Conservation (phyloP, 2,797 vertebrate species). For the Notolepis coatsorum region DNA sequence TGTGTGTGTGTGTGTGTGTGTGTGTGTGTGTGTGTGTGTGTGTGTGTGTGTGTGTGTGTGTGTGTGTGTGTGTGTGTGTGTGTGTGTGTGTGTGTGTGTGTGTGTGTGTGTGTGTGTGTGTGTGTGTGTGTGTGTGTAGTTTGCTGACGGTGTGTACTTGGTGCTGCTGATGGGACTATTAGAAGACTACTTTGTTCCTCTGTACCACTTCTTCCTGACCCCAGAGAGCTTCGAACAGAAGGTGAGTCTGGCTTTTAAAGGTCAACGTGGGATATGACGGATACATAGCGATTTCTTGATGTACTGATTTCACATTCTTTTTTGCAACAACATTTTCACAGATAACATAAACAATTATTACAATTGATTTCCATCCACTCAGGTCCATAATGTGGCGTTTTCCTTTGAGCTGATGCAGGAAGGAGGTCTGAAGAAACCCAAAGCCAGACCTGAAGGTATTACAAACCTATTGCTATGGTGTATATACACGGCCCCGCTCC, state of each 20-base stretch:
- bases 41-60: not conserved
- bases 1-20: not conserved
- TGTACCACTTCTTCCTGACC: constrained; percentile 96
- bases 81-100: constrained; percentile 9
- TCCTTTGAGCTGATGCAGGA: too few species aligned
- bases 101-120: not conserved
- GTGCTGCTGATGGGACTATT: constrained; percentile 97
- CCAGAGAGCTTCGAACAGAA: constrained; percentile 97
- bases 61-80: not conserved
- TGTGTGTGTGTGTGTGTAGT: constrained; percentile 77
- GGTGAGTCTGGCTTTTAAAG: constrained; percentile 68
- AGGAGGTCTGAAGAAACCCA: too few species aligned
- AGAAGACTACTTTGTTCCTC: constrained; percentile 95
- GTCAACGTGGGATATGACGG: not conserved
- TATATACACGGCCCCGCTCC: too few species aligned
- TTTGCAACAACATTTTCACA: not conserved
- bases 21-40: not conserved
- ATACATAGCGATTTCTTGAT: not conserved
- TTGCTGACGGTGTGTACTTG: constrained; percentile 97
- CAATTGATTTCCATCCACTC: not conserved
- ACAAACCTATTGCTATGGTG: too few species aligned
- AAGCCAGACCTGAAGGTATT: too few species aligned
- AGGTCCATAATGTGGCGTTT: not conserved
- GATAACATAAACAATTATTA: not conserved
- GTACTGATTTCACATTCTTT: not conserved